Evolutionary conservation across 2,888 invertebrate species (phyloP).

Genomic region (Gisinianus flammeolus): DNA sequence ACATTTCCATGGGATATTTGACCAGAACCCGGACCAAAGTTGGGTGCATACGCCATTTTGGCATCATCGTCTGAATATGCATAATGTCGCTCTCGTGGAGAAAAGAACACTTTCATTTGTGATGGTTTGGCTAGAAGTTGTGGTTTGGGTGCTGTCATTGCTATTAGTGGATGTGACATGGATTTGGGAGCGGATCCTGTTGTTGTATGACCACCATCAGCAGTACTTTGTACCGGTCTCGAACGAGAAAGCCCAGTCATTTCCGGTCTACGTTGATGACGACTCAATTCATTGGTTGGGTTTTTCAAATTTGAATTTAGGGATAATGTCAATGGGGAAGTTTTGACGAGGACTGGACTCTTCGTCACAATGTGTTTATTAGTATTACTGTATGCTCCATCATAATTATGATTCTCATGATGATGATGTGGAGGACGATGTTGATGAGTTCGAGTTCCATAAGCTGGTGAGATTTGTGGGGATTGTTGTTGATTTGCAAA

Average conservation of each 20-base stretch:
- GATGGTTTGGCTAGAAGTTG: slow-evolving; percentile 24
- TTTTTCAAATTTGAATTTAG: not conserved
- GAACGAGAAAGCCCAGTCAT: not conserved
- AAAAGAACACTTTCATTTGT: slow-evolving; percentile 52
- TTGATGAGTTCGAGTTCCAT: not conserved
- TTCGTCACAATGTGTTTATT: not conserved
- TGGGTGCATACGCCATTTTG: slow-evolving; percentile 46
- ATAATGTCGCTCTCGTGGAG: slow-evolving; percentile 44
- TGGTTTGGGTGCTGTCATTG: slow-evolving; percentile 27
- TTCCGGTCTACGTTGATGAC: not conserved
- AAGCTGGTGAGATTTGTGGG: not conserved
- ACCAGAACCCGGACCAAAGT: slow-evolving; percentile 41
- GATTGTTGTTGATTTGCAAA: not conserved
- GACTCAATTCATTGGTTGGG: not conserved
- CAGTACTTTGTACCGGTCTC: not conserved
- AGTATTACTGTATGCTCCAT: slow-evolving; percentile 45
- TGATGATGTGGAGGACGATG: slow-evolving; percentile 35
- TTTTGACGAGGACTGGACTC: not conserved
- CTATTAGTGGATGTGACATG: slow-evolving; percentile 21
- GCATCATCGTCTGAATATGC: slow-evolving; percentile 24
- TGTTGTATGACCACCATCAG: not conserved
- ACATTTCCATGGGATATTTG: not conserved
- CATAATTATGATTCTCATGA: slow-evolving; percentile 48
- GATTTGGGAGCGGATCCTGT: not conserved
- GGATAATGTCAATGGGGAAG: not conserved